Percentiles rank a stretch among this genome's conserved stretches.
Evolutionary conservation across 2,888 invertebrate genomes (phyloP).

Genomic region (Andrena chrysosceles): DNA sequence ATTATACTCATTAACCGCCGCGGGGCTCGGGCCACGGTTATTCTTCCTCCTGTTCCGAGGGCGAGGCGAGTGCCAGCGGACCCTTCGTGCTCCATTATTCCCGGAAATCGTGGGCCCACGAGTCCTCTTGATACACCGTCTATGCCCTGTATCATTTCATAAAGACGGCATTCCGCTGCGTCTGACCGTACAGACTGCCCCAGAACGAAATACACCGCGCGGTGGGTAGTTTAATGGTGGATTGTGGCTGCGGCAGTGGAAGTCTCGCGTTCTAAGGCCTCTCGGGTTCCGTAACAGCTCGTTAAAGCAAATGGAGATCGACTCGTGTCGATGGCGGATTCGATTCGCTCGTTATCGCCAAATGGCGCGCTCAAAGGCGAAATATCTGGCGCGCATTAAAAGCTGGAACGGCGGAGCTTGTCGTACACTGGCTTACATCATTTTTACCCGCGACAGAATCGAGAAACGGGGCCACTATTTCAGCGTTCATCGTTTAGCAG

Average conservation of each 20-base stretch:
- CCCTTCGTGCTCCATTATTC: slow-evolving; percentile 72
- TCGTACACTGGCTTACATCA: slow-evolving; percentile 27
- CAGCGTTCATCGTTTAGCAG: slow-evolving; percentile 36
- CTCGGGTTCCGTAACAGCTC: not conserved
- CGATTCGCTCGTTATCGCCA: slow-evolving; percentile 10
- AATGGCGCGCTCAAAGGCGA: not conserved
- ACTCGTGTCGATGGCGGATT: not conserved
- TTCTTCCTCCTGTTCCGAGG: slow-evolving; percentile 20
- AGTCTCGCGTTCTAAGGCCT: not conserved
- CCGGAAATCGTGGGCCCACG: slow-evolving; percentile 73
- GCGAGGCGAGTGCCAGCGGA: slow-evolving; percentile 10
- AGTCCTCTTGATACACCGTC: slow-evolving; percentile 52
- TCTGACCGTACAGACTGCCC: slow-evolving; percentile 3
- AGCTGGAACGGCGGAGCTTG: slow-evolving; percentile 9
- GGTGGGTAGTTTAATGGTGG: not conserved
- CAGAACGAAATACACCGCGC: no score
- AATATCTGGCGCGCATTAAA: not conserved
- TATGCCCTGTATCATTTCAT: slow-evolving; percentile 57
- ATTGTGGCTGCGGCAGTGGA: not conserved
- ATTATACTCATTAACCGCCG: slow-evolving; percentile 82
- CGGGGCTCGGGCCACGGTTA: slow-evolving; percentile 31
- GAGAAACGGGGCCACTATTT: slow-evolving; percentile 39
- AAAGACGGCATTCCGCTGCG: slow-evolving; percentile 40
- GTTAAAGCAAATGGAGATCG: not conserved
- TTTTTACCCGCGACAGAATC: slow-evolving; percentile 21